Conservation (phyloP, 2,797 vertebrate species). For the Myiotriccus ornatus region DNA sequence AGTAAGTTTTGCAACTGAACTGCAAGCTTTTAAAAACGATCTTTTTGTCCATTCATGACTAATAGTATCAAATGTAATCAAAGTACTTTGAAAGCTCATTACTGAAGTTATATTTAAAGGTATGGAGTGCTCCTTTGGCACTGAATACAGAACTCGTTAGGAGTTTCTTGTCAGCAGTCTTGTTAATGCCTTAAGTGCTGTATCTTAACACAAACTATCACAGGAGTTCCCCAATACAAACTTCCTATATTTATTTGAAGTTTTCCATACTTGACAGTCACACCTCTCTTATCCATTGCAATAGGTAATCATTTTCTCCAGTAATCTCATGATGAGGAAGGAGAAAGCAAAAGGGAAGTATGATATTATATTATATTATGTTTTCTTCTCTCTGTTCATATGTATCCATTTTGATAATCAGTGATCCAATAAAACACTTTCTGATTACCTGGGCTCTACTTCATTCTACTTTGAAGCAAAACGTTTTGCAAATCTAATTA, state of each 20-base stretch:
- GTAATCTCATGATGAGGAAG: not conserved
- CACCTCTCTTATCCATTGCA: not conserved
- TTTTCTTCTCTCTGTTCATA: not conserved
- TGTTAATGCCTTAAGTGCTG: not conserved
- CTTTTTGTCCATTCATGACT: not conserved
- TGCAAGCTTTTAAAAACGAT: fast-evolving
- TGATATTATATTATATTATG: not conserved
- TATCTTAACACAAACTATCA: not conserved
- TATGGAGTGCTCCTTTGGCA: not conserved
- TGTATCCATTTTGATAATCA: not conserved
- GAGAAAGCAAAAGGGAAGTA: not conserved
- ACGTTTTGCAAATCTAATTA: not conserved
- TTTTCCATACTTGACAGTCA: not conserved
- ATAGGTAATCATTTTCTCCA: not conserved
- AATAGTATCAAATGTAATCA: not conserved
- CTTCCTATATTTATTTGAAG: not conserved
- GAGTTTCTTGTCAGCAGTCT: not conserved
- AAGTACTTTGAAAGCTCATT: not conserved
- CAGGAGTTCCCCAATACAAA: not conserved
- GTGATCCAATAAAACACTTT: not conserved
- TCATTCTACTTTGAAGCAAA: not conserved
- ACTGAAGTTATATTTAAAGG: not conserved
- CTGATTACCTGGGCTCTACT: not conserved
- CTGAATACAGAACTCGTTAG: not conserved
- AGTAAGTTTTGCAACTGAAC: not conserved